Conservation (phyloP, 2,888 invertebrate genomes). For the Matsumyia berberina region DNA sequence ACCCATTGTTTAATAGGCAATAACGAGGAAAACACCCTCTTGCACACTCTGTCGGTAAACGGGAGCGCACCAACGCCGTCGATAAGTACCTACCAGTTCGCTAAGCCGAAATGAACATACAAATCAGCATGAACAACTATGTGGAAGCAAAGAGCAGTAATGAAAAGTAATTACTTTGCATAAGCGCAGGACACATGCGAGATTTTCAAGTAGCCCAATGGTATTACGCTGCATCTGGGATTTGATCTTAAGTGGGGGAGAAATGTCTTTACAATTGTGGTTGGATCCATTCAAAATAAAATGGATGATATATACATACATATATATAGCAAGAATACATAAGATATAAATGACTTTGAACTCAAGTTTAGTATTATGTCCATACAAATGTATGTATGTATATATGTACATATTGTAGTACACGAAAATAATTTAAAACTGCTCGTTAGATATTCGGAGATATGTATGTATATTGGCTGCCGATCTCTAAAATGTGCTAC, state of each 20-base stretch:
- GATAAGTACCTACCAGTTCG: slow-evolving; percentile 62
- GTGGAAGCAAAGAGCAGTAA: slow-evolving; percentile 25
- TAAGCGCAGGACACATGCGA: slow-evolving; percentile 52
- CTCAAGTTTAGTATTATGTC: too few relatives aligned
- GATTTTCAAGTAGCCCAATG: slow-evolving; percentile 55
- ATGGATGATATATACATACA: neutral
- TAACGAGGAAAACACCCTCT: slow-evolving; percentile 62
- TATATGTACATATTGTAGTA: too few relatives aligned
- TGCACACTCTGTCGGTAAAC: slow-evolving; percentile 27
- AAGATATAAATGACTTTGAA: too few relatives aligned
- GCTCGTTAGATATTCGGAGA: too few relatives aligned
- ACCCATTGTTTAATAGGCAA: slow-evolving; percentile 62
- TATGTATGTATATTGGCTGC: too few relatives aligned
- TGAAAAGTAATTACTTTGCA: slow-evolving; percentile 65
- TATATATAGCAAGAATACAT: neutral
- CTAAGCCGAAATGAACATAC: slow-evolving; percentile 61
- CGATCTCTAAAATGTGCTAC: too few relatives aligned
- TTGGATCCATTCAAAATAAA: neutral
- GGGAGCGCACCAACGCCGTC: slow-evolving; percentile 38
- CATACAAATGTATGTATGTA: too few relatives aligned
- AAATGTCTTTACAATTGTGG: neutral
- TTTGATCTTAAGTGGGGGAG: slow-evolving; percentile 38
- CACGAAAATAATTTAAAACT: too few relatives aligned
- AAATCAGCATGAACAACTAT: slow-evolving; percentile 52
- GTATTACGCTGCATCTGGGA: slow-evolving; percentile 37